Base-by-base conservation (phyloP, 2,888 invertebrate genomes). In the Metallyticus violacea region DNA sequence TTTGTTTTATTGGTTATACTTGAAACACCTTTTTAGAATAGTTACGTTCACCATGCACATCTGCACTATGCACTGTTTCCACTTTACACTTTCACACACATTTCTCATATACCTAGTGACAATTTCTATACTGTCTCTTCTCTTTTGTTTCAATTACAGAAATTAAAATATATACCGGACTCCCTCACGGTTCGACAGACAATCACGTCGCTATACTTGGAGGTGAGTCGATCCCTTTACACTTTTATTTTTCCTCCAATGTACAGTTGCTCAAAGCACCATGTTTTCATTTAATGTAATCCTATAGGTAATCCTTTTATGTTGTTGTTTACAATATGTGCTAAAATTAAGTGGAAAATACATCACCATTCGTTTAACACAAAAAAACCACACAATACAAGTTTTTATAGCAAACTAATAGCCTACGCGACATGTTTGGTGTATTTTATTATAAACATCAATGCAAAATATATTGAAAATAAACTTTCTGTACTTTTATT, bases 201-300 rank as follows among this genome's bases (percentile, higher is more conserved):
- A 92, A 92, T 89, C 92, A 92, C 88, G 91, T 92, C 88, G 91
- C 91, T 89, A 91, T 92, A 89, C 90, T 92, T 78, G 92, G 92
- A 90, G 92, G 92, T 92, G 90, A 92, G 91, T 85, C 83, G 77
- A 78, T 78, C 26, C 26, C 26, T 78, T 78, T 78, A 78, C 26
- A 26, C 78, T 7, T 78, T 78, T 62, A 15, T 15, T 62, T 62
- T 62, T 62, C 40, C 40, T 62, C 40, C 40, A n/a, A 15, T 62
- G 40, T 62, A 62, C 40, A 62, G 40, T 62, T 15, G 40, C 15
- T 62, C 9, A 62, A 62, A 62, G 40, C 40, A 15, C 22, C 1
- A 15, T 4, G 40, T 22, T 62, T 62, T 62, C 40, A 62, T 22
- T 15, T 62, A 0, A 9, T 62, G 40, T 62, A 9, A 40, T 40